Conservation (phyloP, 2,113 vertebrate species). For the Hystrix brachyura region DNA sequence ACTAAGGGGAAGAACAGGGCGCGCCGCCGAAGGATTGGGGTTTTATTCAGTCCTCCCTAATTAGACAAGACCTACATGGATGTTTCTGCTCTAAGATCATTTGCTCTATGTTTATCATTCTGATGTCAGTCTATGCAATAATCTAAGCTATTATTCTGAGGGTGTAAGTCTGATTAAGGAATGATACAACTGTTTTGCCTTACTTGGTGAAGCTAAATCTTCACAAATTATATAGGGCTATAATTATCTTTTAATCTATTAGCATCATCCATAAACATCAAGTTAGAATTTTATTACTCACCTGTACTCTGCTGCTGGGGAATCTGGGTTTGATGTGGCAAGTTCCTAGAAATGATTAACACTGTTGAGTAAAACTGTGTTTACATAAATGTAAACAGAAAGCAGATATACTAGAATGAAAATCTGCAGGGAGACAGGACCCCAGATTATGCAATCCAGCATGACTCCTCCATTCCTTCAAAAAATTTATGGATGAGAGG, state of each 20-base stretch:
- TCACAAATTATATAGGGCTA: not conserved
- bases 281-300: slow-evolving; percentile 85
- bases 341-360: slow-evolving; percentile 92
- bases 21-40: not conserved
- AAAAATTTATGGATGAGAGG: not conserved
- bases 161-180: slow-evolving; percentile 67
- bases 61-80: slow-evolving; percentile 76
- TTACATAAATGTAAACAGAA: slow-evolving; percentile 23
- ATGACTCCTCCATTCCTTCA: not conserved
- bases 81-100: slow-evolving; percentile 68
- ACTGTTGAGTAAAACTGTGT: slow-evolving; percentile 52
- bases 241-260: slow-evolving; percentile 43
- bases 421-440: not conserved
- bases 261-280: slow-evolving; percentile 11
- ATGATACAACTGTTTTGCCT: slow-evolving; percentile 63
- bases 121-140: slow-evolving; percentile 55
- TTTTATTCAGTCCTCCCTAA: slow-evolving; percentile 69
- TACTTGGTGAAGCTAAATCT: slow-evolving; percentile 13
- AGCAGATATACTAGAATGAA: slow-evolving; percentile 9
- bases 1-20: slow-evolving; percentile 66
- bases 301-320: slow-evolving; percentile 97
- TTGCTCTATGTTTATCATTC: slow-evolving; percentile 58
- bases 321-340: slow-evolving; percentile 98
- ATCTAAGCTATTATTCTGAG: slow-evolving; percentile 54
- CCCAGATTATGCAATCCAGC: not conserved